Evolutionary conservation across 2,797 vertebrate genomes (phyloP).

Genomic region (Xiphorhynchus erythropygius): DNA sequence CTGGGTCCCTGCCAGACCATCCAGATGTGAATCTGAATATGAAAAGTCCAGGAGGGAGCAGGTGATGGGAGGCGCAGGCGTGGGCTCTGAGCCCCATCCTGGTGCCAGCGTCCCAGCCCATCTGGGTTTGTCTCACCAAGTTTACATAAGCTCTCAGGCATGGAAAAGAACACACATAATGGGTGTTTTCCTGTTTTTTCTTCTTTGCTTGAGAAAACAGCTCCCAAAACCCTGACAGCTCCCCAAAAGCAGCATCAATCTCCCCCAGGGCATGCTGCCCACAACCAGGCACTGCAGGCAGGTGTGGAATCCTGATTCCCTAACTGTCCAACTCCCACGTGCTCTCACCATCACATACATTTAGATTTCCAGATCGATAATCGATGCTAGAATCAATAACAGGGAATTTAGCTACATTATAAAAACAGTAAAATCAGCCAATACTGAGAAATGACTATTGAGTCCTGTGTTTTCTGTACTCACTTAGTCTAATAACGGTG

Average conservation of each 20-base stretch:
- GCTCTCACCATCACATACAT: constrained; percentile 35
- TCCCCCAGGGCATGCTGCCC: neutral
- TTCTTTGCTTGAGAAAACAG: neutral
- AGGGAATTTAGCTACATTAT: constrained; percentile 71
- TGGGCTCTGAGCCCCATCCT: neutral
- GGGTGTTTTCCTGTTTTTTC: neutral
- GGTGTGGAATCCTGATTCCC: neutral
- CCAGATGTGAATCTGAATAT: constrained; percentile 64
- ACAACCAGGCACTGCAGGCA: neutral
- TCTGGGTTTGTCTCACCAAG: neutral
- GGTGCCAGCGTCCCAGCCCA: neutral
- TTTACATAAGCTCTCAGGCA: neutral
- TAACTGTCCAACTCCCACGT: neutral
- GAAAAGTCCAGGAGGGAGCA: constrained; percentile 50
- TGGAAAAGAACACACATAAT: neutral
- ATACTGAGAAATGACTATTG: constrained; percentile 74
- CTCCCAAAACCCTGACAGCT: neutral
- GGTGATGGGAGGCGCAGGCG: neutral
- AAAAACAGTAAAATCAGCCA: constrained; percentile 63
- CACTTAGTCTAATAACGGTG: constrained; percentile 69
- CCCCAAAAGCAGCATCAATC: neutral
- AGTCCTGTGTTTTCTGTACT: constrained; percentile 55
- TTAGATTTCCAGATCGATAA: constrained; percentile 69
- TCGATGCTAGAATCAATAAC: constrained; percentile 68
- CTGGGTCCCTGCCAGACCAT: constrained; percentile 44